A percentile compares a stretch with the other conserved stretches of the same genome.
phyloP scores from a whole-genome alignment of 2,113 vertebrate species.

The Antennarius striatus region DNA sequence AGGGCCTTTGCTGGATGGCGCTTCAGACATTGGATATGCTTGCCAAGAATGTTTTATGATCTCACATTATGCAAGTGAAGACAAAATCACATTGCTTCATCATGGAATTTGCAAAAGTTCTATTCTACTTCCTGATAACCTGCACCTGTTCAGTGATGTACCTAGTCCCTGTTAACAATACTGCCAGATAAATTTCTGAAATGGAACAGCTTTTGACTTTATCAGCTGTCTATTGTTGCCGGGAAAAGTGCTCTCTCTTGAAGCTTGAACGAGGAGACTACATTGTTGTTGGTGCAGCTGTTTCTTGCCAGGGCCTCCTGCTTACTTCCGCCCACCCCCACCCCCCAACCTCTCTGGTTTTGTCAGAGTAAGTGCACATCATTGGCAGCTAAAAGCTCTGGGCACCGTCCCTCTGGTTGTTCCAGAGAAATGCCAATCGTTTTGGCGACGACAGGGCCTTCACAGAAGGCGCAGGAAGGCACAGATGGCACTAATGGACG shows the following conservation, averaged over 20 bases:
- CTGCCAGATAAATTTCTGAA: background rate
- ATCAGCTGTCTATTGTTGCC: slow-evolving; percentile 17
- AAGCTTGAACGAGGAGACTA: slow-evolving; percentile 43
- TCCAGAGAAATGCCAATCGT: slow-evolving; percentile 97
- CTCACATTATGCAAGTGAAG: background rate
- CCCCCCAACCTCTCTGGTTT: slow-evolving; percentile 41
- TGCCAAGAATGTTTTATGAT: background rate
- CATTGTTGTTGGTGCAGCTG: slow-evolving; percentile 76
- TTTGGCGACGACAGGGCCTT: slow-evolving; percentile 86
- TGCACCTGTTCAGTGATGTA: background rate
- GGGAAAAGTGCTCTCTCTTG: slow-evolving; percentile 30
- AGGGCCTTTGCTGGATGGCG: background rate
- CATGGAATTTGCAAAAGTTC: background rate
- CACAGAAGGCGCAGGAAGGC: slow-evolving; percentile 96
- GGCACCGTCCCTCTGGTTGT: slow-evolving; percentile 79
- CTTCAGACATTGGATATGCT: background rate
- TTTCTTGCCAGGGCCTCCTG: slow-evolving; percentile 61
- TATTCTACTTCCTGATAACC: background rate
- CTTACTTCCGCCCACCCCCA: background rate
- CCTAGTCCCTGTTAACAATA: background rate
- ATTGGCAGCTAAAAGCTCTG: slow-evolving; percentile 81
- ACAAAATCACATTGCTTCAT: background rate
- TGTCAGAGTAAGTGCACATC: slow-evolving; percentile 78
- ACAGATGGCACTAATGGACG: slow-evolving; percentile 99
- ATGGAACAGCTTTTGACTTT: slow-evolving; percentile 3